Base-by-base conservation (phyloP, 2,113 vertebrate species). In the Urocynchramus pylzowi region DNA sequence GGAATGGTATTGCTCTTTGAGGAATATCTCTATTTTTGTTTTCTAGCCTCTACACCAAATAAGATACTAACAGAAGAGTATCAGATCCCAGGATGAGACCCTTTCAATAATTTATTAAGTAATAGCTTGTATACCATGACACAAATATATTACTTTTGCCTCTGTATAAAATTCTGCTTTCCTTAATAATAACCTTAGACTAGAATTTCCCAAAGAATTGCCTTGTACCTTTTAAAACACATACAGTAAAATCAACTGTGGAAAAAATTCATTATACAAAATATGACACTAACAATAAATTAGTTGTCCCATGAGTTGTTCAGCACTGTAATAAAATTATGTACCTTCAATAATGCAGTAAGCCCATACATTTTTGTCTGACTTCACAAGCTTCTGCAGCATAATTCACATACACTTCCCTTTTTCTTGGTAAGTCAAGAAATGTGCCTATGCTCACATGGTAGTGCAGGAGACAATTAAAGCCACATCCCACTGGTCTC, bases 341-440 rank as follows among this genome's bases (percentile, higher is more conserved):
- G 49, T 79, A 89, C 49, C 60, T 89, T 93, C 87, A 87, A 83
- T 94, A 91, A 96, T 47, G 61, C 35, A 95, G 89, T n/a, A 89
- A 89, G 47, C 47, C 41, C 37, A 61, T 82, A 87, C 65, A 70
- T 78, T 93, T 89, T 81, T 75, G 39, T 52, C 44, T 37, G 26
- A 60, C 42, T 93, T 91, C 57, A 95, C 52, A 74, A 61, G 54
- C 74, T 79, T 76, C 69, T 87, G 50, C 37, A 87, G 77, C 1
- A 0, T 64, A 93, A 87, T 79, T 84, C 37, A 76, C 21, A 50
- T 26, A 53, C 3, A 45, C 9, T 82, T 73, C 61, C 84, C 20
- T 69, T 64, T 91, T 91, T 31, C 57, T 76, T 50, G 5, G 4
- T 44, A 87, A 69, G 45, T 57, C 59, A 65, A 67, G 78, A 89